Base-by-base conservation (phyloP, 2,888 invertebrate genomes). In the Dioctria linearis region DNA sequence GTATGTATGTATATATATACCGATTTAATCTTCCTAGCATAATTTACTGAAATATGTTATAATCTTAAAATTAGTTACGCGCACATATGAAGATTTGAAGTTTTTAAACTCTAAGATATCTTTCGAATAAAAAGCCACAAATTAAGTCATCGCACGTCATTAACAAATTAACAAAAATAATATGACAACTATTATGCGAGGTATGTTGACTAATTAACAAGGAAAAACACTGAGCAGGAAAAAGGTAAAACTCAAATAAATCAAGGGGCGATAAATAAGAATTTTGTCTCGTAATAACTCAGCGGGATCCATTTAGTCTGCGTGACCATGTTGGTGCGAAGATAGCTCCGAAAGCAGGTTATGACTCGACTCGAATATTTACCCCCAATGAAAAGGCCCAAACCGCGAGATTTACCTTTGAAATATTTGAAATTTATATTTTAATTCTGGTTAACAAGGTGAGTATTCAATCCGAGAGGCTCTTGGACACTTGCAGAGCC, bases 251-350 rank as follows among this genome's bases (percentile, higher is more conserved):
- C 86, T 86, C 86, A 86, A 87, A 87, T 88, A 88, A 88, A 88
- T 88, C 88, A 87, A 87, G 87, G 87, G 87, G 87, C 87, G 88
- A 88, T 88, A 88, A 88, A 88, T 88, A 88, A 88, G 87, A 87
- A 88, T 88, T 88, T 88, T 88, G 87, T 88, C 88, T 87, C 88
- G 88, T 88, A 88, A 88, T 88, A 88, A 88, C 87, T 88, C 87
- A 88, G 88, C 88, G 86, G 87, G 88, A 87, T 86, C 86, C 86
- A 87, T 86, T 87, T 87, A 69, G 87, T n/a, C 79, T 46, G 65
- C 51, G 37, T 54, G 49, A 79, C 49, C 54, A 54, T 78, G 66
- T 40, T 13, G 61, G 43, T 25, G 25, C 57, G 61, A 75, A 46
- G 75, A 59, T 75, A 37, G 37, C n/a, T 61, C 61, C 43, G 25